Evolutionary conservation across 1,140 invertebrate genomes (phyloP).

Genomic region (Zaprionus vittiger): DNA sequence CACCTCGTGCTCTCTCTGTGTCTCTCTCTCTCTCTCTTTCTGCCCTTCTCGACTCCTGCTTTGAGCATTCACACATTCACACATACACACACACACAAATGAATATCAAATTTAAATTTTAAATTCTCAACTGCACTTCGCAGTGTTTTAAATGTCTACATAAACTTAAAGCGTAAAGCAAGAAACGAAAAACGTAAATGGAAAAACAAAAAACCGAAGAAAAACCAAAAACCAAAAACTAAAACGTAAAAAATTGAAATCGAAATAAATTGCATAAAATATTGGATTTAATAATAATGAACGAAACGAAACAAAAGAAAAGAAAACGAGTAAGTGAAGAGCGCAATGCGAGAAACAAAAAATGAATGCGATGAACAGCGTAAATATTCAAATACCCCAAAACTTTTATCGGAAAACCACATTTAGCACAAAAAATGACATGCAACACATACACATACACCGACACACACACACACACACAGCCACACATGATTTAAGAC

Average conservation of each 20-base stretch:
- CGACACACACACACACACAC: conserved; percentile 2
- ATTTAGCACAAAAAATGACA: conserved; percentile 29
- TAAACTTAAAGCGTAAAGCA: conserved; percentile 58
- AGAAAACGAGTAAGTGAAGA: background rate
- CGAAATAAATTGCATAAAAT: conserved; percentile 43
- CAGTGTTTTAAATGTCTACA: conserved; percentile 75
- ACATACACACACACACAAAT: conserved; percentile 17
- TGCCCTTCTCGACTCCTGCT: conserved; percentile 11
- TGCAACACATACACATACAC: conserved; percentile 19
- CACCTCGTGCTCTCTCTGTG: background rate
- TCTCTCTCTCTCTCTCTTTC: background rate
- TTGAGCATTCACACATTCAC: conserved; percentile 32
- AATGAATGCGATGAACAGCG: conserved; percentile 22
- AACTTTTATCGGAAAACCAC: conserved; percentile 11
- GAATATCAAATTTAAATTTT: conserved; percentile 62
- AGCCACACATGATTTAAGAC: conserved; percentile 20
- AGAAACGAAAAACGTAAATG: conserved; percentile 28
- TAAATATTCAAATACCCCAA: conserved; percentile 26
- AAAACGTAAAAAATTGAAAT: conserved; percentile 30
- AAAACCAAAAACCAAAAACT: conserved; percentile 47
- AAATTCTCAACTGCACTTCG: conserved; percentile 74
- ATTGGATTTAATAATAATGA: conserved; percentile 52
- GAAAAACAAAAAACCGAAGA: conserved; percentile 14
- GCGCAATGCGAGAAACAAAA: conserved; percentile 20
- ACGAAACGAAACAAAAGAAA: conserved; percentile 8